phyloP scores from a whole-genome alignment of 2,113 vertebrate species.

The Anas platyrhynchos region DNA sequence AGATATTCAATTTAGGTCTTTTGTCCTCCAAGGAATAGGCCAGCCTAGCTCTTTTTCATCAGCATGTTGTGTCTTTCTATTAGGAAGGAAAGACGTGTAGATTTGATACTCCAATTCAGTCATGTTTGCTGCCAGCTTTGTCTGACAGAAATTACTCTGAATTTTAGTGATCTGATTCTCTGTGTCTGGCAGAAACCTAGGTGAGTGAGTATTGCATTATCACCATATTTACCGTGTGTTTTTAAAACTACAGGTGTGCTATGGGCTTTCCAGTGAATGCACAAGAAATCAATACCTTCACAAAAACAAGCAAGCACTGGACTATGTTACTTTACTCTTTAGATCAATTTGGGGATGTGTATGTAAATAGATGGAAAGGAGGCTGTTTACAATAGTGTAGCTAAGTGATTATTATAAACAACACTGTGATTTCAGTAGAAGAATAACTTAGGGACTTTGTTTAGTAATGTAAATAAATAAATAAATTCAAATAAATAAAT shows the following conservation, averaged over 20 bases:
- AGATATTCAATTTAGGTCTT: neutral
- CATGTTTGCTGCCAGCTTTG: neutral
- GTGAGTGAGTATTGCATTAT: neutral
- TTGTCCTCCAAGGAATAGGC: neutral
- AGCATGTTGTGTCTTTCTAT: neutral
- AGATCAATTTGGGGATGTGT: neutral
- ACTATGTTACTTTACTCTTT: neutral
- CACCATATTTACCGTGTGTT: neutral
- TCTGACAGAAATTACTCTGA: neutral
- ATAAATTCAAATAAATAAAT: neutral
- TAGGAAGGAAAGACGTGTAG: neutral
- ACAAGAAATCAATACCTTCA: neutral
- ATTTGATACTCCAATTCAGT: neutral
- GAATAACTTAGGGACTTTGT: neutral
- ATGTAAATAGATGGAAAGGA: neutral
- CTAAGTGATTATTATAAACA: neutral
- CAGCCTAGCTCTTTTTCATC: neutral
- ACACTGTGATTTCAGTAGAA: neutral
- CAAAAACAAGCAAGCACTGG: neutral
- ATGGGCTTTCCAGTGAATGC: neutral
- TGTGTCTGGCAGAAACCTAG: neutral
- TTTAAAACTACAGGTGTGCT: neutral
- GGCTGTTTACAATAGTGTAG: neutral
- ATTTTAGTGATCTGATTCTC: neutral
- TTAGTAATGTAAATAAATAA: slow-evolving; percentile 1